Base-by-base conservation (phyloP, 2,888 invertebrate genomes). In the Branchellion lobata region DNA sequence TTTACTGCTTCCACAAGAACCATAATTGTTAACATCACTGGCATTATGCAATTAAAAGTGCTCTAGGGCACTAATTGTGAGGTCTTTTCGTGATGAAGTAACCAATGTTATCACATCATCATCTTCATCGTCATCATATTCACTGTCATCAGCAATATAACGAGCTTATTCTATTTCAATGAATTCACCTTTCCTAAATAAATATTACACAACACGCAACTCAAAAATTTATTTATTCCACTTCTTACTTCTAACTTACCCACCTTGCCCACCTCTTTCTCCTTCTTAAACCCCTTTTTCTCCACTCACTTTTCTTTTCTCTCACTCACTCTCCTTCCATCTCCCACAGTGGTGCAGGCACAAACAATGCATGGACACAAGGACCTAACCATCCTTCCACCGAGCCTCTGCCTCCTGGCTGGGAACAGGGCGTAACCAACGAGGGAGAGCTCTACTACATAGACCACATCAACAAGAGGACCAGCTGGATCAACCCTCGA, bases 401-500 rank as follows among this genome's bases (percentile, higher is more conserved):
- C 1, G 81, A 80, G 2, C 81, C 80, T 31, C 83, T 89, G 34
- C 89, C 89, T 11, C 86, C 85, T 33, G 88, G 88, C 65, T 88
- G 88, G 88, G 88, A 88, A 81, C 86, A 86, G 84, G 88, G 88
- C 27, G 84, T 84, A 79, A 88, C 88, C 1, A 84, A 86, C 0
- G 86, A 87, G 77, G 88, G 88, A 21, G 88, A 88, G 82, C 84
- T 87, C 61, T 89, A 89, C 84, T 89, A 86, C 83, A 87, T 88
- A 79, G 87, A 88, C 83, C 88, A 87, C 82, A 83, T 85, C 79
- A 85, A 87, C 80, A 92, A 95, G 89, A 94, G 94, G 86, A 97
- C 96, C 83, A 95, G 95, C 86, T 97, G 97, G 97, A 95, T 95
- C 90, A 96, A 97, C 90, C 96, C 97, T 85, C 91, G 96, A 91